Evolutionary conservation across 2,797 vertebrate genomes (phyloP).

Genomic region (Adelosebastes latens): DNA sequence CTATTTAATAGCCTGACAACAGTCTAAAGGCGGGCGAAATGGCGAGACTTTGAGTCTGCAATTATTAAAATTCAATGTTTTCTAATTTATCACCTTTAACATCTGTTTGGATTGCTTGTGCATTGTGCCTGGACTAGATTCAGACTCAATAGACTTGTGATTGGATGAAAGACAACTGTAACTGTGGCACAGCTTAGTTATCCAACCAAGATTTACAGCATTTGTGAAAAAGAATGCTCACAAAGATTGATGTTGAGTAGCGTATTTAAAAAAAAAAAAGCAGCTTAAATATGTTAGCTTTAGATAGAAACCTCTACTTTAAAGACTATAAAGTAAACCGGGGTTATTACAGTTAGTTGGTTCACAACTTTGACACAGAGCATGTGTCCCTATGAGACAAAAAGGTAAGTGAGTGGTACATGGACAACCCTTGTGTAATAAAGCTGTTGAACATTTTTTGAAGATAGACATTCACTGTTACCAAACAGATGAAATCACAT

Average conservation of each 20-base stretch:
- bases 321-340: neutral
- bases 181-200: neutral
- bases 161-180: neutral
- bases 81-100: neutral
- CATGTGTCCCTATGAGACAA: neutral
- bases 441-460: neutral
- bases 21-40: too few relatives aligned
- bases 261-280: neutral
- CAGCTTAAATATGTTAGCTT: neutral
- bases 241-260: neutral
- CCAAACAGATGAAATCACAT: slow-evolving; percentile 7
- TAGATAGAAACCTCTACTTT: neutral
- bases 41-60: too few relatives aligned
- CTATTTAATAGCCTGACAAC: too few relatives aligned
- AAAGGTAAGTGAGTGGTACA: neutral
- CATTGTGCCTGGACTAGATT: neutral
- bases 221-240: neutral
- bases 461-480: neutral
- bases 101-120: slow-evolving; percentile 1
- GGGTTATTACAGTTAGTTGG: neutral
- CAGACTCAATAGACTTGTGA: neutral
- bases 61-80: neutral
- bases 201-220: neutral
- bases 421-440: neutral
- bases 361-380: slow-evolving; percentile 1